Conservation (phyloP, 2,888 invertebrate species). For the Drosophila macrothrix region DNA sequence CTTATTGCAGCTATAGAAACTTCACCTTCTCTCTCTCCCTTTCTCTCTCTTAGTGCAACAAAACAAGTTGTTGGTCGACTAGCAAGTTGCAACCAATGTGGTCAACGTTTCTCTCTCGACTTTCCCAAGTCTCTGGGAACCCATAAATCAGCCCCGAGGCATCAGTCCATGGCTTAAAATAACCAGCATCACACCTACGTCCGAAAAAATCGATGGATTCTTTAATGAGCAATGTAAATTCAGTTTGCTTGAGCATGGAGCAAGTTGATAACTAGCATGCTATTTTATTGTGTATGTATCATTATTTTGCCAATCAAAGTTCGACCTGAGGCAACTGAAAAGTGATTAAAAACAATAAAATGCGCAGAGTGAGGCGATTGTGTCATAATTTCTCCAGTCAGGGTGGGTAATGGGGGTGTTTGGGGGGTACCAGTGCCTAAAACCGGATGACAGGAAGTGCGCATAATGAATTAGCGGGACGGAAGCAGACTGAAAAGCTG, state of each 20-base stretch:
- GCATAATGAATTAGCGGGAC: constrained; percentile 75
- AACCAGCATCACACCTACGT: background rate
- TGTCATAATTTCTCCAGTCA: background rate
- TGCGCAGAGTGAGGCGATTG: background rate
- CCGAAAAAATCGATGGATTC: constrained; percentile 19
- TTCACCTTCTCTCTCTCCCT: background rate
- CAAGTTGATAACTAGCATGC: constrained; percentile 51
- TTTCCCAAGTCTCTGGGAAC: background rate
- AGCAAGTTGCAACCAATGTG: constrained; percentile 18
- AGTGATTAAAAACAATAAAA: constrained; percentile 76
- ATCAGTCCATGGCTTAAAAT: constrained; percentile 24
- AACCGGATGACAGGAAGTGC: constrained; percentile 71
- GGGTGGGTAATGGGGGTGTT: background rate
- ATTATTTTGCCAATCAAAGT: constrained; percentile 60
- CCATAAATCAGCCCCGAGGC: constrained; percentile 17
- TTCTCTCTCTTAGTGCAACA: background rate
- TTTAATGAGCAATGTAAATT: constrained; percentile 50
- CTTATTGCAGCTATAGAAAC: background rate
- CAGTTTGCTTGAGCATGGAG: constrained; percentile 13
- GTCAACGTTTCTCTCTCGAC: background rate
- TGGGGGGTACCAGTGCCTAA: constrained; percentile 13
- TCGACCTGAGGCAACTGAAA: constrained; percentile 48
- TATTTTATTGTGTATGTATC: constrained; percentile 28
- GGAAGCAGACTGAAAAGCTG: constrained; percentile 59
- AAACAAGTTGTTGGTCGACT: constrained; percentile 1